Conservation (phyloP, 2,113 vertebrate species). For the Stegostoma tigrinum region DNA sequence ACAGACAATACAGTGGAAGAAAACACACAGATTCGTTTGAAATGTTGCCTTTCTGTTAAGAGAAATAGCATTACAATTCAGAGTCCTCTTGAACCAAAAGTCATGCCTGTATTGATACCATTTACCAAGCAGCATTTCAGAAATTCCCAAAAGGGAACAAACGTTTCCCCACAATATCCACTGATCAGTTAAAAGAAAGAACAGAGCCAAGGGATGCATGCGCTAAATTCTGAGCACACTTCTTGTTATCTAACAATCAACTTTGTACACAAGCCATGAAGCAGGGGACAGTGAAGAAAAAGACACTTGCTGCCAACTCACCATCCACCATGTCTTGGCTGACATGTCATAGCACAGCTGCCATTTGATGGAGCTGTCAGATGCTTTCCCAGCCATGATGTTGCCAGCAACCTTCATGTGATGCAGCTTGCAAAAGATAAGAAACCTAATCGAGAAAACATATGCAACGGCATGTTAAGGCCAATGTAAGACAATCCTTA, state of each 20-base stretch:
- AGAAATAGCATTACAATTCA: background rate
- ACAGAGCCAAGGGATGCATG: background rate
- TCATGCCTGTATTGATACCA: background rate
- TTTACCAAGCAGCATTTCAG: background rate
- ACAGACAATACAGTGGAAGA: background rate
- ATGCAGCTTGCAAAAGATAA: background rate
- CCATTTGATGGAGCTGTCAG: constrained; percentile 66
- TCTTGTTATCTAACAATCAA: background rate
- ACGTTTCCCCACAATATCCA: background rate
- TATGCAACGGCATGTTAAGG: background rate
- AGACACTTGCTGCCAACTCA: constrained; percentile 54
- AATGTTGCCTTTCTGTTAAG: background rate
- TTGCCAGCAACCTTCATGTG: constrained; percentile 44
- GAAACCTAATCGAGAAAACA: background rate
- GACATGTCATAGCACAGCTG: constrained; percentile 78
- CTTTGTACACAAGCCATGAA: background rate
- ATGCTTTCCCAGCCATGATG: background rate
- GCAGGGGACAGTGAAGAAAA: background rate
- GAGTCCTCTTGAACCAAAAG: background rate
- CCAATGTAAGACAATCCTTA: background rate
- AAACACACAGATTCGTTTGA: background rate
- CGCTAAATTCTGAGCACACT: background rate
- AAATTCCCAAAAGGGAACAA: background rate
- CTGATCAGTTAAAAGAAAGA: background rate
- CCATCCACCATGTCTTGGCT: constrained; percentile 91